phyloP scores from a whole-genome alignment of 2,888 invertebrate genomes.

The Bruchidius siliquastri region DNA sequence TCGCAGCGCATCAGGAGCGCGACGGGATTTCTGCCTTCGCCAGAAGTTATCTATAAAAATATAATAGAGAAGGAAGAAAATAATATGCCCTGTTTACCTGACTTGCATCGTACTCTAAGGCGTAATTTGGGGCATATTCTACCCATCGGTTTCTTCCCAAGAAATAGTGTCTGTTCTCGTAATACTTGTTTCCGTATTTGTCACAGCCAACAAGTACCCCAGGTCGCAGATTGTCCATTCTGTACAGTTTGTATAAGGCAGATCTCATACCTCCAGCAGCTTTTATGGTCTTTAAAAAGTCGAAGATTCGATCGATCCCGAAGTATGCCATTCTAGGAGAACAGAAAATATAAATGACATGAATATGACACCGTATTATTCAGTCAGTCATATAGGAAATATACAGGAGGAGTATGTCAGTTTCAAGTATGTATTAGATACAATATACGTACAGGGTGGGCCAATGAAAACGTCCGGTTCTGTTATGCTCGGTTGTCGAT shows the following conservation, averaged over 20 bases:
- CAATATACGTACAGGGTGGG: too few relatives aligned
- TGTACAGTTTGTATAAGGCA: constrained; percentile 13
- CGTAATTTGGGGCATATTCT: constrained; percentile 64
- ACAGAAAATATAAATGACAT: background rate
- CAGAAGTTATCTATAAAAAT: too few relatives aligned
- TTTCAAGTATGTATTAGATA: too few relatives aligned
- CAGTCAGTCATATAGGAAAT: too few relatives aligned
- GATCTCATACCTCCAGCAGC: constrained; percentile 12
- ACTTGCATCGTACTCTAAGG: background rate
- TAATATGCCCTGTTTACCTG: background rate
- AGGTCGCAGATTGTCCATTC: constrained; percentile 74
- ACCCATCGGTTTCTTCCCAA: constrained; percentile 89
- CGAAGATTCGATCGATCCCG: background rate
- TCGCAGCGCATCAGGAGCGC: too few relatives aligned
- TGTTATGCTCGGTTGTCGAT: too few relatives aligned
- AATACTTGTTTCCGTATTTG: constrained; percentile 85
- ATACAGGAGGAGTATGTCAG: too few relatives aligned
- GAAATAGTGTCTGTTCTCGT: constrained; percentile 78
- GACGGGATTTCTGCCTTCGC: too few relatives aligned
- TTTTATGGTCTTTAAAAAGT: background rate
- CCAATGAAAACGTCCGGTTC: too few relatives aligned
- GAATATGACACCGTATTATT: background rate
- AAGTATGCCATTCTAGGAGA: background rate
- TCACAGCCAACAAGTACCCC: constrained; percentile 77
- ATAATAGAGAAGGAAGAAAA: too few relatives aligned